Conservation (phyloP, 35 echinoderm and acorn worm genomes). For the Anneissia japonica region DNA sequence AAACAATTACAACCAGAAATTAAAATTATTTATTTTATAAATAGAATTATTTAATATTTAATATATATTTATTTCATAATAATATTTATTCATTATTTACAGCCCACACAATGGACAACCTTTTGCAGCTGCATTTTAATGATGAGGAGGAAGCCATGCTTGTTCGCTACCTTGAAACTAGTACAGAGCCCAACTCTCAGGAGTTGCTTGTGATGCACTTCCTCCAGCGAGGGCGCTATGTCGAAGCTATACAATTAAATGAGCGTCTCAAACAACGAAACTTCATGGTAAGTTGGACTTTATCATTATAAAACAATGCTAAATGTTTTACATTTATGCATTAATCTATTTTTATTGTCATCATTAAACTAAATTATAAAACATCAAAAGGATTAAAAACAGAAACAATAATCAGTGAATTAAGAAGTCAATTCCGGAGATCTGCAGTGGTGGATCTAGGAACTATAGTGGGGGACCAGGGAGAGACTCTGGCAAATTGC, state of each 20-base stretch:
- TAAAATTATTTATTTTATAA: too few species aligned
- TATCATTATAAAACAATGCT: neutral
- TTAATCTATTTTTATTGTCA: too few species aligned
- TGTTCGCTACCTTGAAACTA: constrained; percentile 62
- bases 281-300: constrained; percentile 57
- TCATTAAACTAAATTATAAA: too few species aligned
- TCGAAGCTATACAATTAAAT: constrained; percentile 81
- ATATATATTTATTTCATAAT: neutral
- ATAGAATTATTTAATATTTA: too few species aligned
- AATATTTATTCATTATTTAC: neutral
- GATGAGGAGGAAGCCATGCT: constrained; percentile 70
- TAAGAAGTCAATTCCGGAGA: too few species aligned
- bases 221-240: constrained; percentile 82
- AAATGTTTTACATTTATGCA: too few species aligned
- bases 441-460: too few species aligned
- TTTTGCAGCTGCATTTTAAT: constrained; percentile 73
- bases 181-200: constrained; percentile 83
- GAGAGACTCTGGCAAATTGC: too few species aligned
- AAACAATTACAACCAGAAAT: too few species aligned
- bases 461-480: too few species aligned
- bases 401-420: too few species aligned
- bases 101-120: constrained; percentile 40
- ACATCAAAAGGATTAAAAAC: too few species aligned
- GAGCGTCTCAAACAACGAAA: constrained; percentile 72
- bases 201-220: constrained; percentile 92